Percentiles rank a stretch among this genome's conserved stretches.
phyloP scores from a whole-genome alignment of 2,888 invertebrate genomes.

The Pseudococcus longispinus region DNA sequence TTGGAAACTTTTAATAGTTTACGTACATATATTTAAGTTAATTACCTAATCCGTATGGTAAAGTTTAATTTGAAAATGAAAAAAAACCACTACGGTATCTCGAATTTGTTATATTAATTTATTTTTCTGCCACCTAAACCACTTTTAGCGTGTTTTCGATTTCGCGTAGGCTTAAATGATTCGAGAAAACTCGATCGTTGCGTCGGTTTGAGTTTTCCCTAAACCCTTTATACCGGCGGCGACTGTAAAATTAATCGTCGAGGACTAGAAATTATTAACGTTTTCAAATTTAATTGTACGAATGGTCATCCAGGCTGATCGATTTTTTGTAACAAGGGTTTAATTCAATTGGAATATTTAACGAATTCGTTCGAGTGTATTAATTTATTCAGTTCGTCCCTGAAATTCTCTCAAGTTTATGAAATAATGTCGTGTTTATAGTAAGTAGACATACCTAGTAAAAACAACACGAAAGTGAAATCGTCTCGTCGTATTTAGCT shows the following conservation, averaged over 20 bases:
- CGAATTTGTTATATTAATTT: neutral
- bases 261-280: neutral
- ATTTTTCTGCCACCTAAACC: neutral
- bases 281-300: constrained; percentile 1
- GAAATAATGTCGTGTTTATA: neutral
- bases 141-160: neutral
- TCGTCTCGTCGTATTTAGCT: neutral
- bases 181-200: neutral
- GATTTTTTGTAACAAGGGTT: neutral
- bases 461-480: neutral
- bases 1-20: neutral
- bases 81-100: neutral
- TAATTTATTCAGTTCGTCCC: neutral
- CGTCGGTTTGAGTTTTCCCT: neutral
- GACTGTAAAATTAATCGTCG: neutral
- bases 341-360: neutral
- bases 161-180: neutral
- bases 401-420: neutral
- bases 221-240: neutral
- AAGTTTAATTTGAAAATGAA: neutral
- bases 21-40: neutral
- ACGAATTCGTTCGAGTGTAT: constrained; percentile 16
- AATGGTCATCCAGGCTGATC: neutral
- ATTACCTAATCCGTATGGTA: neutral
- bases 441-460: neutral